These are phyloP conservation scores for Anas capensis DNA, from an alignment of 2,797 vertebrate species.

Conservation along the genomic window DNA sequence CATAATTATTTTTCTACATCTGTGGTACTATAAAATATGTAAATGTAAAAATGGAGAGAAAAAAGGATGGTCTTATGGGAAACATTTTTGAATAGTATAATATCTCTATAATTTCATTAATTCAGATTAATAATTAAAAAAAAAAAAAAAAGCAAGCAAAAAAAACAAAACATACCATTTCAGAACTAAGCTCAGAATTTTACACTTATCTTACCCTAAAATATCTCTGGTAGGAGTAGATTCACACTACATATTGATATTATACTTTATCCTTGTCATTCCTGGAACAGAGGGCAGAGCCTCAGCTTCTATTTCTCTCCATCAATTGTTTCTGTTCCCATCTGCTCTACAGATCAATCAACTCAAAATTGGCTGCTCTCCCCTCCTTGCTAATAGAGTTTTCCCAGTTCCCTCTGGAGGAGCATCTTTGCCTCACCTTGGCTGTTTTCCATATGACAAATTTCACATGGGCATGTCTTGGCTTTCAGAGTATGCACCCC, in stretches of 20 bases:
- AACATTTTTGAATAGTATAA: neutral
- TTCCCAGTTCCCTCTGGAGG: neutral
- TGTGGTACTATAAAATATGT: neutral
- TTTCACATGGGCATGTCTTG: neutral
- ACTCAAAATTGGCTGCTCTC: neutral
- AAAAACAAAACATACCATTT: neutral
- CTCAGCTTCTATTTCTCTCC: neutral
- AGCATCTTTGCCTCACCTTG: neutral
- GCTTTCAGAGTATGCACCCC: neutral
- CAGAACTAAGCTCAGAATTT: neutral
- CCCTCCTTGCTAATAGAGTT: neutral
- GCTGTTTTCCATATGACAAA: neutral
- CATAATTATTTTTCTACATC: neutral
- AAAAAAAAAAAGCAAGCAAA: neutral
- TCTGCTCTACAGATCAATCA: neutral
- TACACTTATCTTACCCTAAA: neutral
- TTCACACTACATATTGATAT: neutral
- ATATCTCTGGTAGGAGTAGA: neutral
- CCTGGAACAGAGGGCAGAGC: neutral
- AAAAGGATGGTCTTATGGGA: neutral
- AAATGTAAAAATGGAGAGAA: neutral
- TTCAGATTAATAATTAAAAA: neutral
- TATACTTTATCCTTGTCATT: neutral
- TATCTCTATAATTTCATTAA: neutral
- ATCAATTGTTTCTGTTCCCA: neutral